Evolutionary conservation across 1,140 invertebrate species (phyloP).

Genomic region (Caligus rogercresseyi): DNA sequence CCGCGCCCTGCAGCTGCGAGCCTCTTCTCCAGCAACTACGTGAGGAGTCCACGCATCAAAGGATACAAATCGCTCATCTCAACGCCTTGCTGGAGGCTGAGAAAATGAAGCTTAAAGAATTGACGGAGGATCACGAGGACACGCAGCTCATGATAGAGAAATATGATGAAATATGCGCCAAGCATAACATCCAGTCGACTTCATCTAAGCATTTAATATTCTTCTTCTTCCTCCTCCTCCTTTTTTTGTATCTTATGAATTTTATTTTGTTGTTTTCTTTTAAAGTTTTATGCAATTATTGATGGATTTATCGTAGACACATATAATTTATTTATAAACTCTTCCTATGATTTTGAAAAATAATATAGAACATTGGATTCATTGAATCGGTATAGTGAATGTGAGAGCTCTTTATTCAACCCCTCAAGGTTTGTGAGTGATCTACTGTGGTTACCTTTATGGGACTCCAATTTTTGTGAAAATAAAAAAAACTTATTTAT

Average conservation of each 20-base stretch:
- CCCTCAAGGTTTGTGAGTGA: no score
- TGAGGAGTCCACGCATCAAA: neutral
- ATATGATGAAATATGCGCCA: neutral
- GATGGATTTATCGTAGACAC: no score
- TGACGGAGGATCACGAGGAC: neutral
- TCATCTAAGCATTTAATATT: neutral
- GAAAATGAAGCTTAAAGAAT: neutral
- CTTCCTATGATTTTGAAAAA: no score
- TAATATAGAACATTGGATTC: no score
- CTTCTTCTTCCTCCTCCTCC: neutral
- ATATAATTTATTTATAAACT: no score
- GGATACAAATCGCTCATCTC: neutral
- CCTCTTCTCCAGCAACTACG: neutral
- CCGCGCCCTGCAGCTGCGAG: neutral
- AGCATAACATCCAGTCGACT: neutral
- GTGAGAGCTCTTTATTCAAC: no score
- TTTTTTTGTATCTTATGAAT: neutral
- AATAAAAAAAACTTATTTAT: no score
- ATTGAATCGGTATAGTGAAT: no score
- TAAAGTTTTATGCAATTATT: slow-evolving; percentile 1
- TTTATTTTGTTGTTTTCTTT: neutral
- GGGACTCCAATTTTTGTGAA: no score
- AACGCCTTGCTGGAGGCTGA: neutral
- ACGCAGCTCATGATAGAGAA: neutral
- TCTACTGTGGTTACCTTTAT: no score